Base-by-base conservation (phyloP, 2,888 invertebrate genomes). In the Epistrophe eligans region DNA sequence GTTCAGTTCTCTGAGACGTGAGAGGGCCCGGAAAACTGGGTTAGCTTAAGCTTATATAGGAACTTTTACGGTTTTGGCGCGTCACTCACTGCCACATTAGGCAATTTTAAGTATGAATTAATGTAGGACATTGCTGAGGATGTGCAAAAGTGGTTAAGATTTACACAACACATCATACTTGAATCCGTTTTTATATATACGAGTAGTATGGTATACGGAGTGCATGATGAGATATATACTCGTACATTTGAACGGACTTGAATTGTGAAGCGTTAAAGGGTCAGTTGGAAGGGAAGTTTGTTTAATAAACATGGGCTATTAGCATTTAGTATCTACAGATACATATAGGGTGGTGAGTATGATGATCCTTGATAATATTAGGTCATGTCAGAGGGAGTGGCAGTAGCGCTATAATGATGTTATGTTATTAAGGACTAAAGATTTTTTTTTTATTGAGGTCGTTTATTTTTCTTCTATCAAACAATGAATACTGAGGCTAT, bases 11-110 rank as follows among this genome's bases (percentile, higher is more conserved):
- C 64, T 17, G 17, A 11, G 43, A n/a, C 15, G 8, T 17, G 45
- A 13, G n/a, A 32, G 52, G 28, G 10, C 48, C 2, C 43, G 4
- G 35, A 24, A 83, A 87, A 83, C 79, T 83, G 67, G 87, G 83
- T 87, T 83, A 83, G 55, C 67, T 85, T 57, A 77, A 79, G 72
- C 62, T 85, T 64, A 24, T 24, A 24, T 24, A 85, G 85, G 70
- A 77, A 28, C 50, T 60, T 80, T 57, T 57, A 43, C 32, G 66
- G 74, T 79, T 72, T 85, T 83, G 87, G 76, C 87, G 87, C 79
- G 83, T 79, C 87, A 79, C 76, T 87, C 83, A 79, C 79, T 87
- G 79, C 83, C 76, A 83, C 83, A 87, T 83, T 83, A 83, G 83
- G 76, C 83, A 87, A 87, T 83, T 83, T 67, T 76, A 76, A 76